phyloP scores from a whole-genome alignment of 92 coral and sea anemone genomes.

The Palythoa grandis region DNA sequence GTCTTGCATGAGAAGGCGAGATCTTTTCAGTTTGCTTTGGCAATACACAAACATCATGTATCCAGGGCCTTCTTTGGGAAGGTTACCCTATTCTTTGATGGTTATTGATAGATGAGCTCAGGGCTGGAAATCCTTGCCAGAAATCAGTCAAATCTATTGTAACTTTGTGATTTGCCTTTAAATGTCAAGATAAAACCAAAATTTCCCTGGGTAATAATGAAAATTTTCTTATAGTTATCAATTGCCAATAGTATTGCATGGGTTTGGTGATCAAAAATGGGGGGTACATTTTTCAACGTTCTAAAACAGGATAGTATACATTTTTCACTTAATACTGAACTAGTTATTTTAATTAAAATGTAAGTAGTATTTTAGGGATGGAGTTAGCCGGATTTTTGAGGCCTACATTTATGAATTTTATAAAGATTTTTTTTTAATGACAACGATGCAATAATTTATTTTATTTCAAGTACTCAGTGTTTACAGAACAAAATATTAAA shows the following conservation, averaged over 20 bases:
- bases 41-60: constrained; percentile 1
- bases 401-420: too few relatives aligned
- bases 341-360: too few relatives aligned
- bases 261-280: too few relatives aligned
- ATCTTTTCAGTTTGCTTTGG: not conserved
- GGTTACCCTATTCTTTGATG: constrained; percentile 3
- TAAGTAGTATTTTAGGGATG: too few relatives aligned
- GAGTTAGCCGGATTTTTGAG: too few relatives aligned
- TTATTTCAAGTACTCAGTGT: too few relatives aligned
- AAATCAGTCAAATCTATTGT: not conserved
- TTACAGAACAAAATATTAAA: too few relatives aligned
- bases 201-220: constrained; percentile 8
- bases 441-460: too few relatives aligned
- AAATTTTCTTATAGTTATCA: constrained; percentile 6
- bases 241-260: not conserved
- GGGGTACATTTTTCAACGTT: too few relatives aligned
- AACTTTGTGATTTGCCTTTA: constrained; percentile 7
- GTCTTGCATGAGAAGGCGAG: not conserved
- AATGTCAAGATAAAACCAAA: not conserved
- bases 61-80: not conserved
- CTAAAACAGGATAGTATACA: too few relatives aligned
- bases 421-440: too few relatives aligned
- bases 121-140: not conserved
- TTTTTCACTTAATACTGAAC: too few relatives aligned
- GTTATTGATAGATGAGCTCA: constrained; percentile 12